phyloP scores from a whole-genome alignment of 2,888 invertebrate species.

The Metacarcinus magister region DNA sequence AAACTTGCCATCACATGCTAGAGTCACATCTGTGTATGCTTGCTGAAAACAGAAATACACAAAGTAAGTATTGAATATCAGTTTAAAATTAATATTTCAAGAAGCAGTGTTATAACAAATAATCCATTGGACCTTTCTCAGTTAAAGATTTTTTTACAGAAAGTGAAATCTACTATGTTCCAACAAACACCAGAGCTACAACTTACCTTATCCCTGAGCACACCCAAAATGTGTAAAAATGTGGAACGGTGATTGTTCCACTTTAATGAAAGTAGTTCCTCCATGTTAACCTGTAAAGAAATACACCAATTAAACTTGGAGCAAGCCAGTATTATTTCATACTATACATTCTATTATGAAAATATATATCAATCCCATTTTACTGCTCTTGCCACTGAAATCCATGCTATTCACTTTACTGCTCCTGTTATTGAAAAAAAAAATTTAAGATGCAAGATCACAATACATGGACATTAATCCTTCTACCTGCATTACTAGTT shows the following conservation, averaged over 20 bases:
- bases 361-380: background rate
- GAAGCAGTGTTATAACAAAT: too few relatives aligned
- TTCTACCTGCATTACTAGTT: too few relatives aligned
- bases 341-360: background rate
- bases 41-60: conserved; percentile 70
- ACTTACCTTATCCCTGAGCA: conserved; percentile 82
- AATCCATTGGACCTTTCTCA: background rate
- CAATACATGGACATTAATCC: too few relatives aligned
- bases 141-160: background rate
- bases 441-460: too few relatives aligned
- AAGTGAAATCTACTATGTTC: background rate
- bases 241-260: conserved; percentile 83
- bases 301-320: background rate
- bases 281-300: conserved; percentile 79
- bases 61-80: background rate
- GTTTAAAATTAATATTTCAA: background rate
- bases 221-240: conserved; percentile 81
- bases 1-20: conserved; percentile 81
- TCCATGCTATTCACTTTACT: background rate
- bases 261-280: conserved; percentile 82
- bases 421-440: too few relatives aligned
- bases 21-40: conserved; percentile 82
- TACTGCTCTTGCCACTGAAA: background rate
- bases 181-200: background rate
- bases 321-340: background rate